Percentiles rank a stretch among this genome's conserved stretches.
These are phyloP conservation scores for Isotomurus palustris DNA, from an alignment of 2,888 invertebrate species.

Conservation along the genomic window DNA sequence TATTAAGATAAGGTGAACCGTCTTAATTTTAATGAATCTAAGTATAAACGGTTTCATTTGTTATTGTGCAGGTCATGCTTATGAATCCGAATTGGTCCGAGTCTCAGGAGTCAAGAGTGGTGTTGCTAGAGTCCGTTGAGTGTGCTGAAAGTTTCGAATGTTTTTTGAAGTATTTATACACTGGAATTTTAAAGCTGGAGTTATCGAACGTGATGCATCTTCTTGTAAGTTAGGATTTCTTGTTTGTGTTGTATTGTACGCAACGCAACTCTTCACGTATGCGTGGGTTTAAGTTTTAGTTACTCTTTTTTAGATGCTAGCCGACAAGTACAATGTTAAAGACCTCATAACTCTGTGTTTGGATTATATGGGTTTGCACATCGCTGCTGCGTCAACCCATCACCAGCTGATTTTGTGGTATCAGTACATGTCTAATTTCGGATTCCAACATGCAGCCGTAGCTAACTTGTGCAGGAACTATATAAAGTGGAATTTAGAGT, in stretches of 20 bases:
- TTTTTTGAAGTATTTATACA: conserved; percentile 85
- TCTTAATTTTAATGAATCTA: not conserved
- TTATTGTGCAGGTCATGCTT: conserved; percentile 72
- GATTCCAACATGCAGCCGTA: conserved; percentile 49
- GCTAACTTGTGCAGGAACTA: conserved; percentile 71
- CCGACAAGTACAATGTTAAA: conserved; percentile 92
- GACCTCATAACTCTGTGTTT: conserved; percentile 79
- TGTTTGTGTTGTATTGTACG: too few relatives aligned
- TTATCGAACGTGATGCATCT: conserved; percentile 80
- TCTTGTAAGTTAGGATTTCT: too few relatives aligned
- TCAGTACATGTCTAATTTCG: conserved; percentile 78
- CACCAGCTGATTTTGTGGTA: conserved; percentile 84
- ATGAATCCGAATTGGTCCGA: conserved; percentile 93
- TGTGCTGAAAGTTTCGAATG: conserved; percentile 81
- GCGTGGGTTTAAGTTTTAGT: too few relatives aligned
- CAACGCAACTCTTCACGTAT: too few relatives aligned
- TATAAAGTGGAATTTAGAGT: conserved; percentile 85
- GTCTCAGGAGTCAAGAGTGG: conserved; percentile 75
- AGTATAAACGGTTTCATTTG: not conserved
- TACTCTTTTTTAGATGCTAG: too few relatives aligned
- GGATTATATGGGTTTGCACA: conserved; percentile 79
- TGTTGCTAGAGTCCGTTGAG: conserved; percentile 76
- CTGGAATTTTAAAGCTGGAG: conserved; percentile 80
- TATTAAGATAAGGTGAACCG: not conserved
- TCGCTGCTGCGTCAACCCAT: conserved; percentile 75